phyloP scores from a whole-genome alignment of 2,113 vertebrate genomes.

The Daboia siamensis region DNA sequence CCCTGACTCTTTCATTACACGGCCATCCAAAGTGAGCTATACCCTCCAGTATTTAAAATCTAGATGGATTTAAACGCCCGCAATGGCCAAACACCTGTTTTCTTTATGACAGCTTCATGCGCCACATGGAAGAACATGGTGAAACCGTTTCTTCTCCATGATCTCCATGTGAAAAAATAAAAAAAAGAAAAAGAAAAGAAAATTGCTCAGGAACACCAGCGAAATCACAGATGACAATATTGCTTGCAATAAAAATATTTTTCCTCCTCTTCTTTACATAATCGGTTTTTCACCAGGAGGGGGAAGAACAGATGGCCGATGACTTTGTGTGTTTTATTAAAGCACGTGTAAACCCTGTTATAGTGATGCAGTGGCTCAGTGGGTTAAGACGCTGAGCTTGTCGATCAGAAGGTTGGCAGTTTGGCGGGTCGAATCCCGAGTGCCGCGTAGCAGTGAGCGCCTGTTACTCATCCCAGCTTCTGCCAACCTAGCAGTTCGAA shows the following conservation, averaged over 20 bases:
- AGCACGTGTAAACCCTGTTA: neutral
- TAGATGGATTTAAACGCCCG: neutral
- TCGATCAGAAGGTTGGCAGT: too few relatives aligned
- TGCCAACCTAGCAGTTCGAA: too few relatives aligned
- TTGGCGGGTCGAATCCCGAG: too few relatives aligned
- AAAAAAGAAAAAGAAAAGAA: neutral
- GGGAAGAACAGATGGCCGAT: slow-evolving; percentile 64
- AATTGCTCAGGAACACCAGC: neutral
- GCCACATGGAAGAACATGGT: neutral
- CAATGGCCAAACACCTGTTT: neutral
- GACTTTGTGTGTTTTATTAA: neutral
- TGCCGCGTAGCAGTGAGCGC: too few relatives aligned
- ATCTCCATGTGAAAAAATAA: neutral
- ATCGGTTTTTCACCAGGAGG: slow-evolving; percentile 54
- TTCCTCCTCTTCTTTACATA: slow-evolving; percentile 61
- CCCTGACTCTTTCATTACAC: neutral
- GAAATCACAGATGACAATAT: slow-evolving; percentile 45
- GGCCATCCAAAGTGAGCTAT: neutral
- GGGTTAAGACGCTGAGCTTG: too few relatives aligned
- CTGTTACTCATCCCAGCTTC: too few relatives aligned
- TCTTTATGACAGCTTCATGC: neutral
- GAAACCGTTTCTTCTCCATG: neutral
- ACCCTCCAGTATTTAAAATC: neutral
- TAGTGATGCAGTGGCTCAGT: too few relatives aligned
- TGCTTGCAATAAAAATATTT: slow-evolving; percentile 60